Evolutionary conservation across 2,888 invertebrate species (phyloP).

Genomic region (Gasteruption jaculator): DNA sequence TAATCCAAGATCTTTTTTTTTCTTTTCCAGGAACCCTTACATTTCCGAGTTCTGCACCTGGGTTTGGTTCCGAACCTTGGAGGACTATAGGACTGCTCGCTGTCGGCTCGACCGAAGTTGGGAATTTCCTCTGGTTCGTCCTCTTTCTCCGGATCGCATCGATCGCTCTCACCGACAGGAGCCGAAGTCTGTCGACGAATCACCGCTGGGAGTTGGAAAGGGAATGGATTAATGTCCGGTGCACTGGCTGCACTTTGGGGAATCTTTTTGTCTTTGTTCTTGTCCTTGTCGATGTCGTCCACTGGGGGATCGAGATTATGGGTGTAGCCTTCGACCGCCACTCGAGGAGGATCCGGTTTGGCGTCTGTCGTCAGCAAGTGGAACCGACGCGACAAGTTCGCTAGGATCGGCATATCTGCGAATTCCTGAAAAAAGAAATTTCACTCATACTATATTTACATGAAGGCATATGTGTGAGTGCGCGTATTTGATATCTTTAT

Average conservation of each 20-base stretch:
- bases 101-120: no score
- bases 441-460: no score
- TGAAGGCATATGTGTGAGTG: no score
- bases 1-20: neutral
- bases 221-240: neutral
- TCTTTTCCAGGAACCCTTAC: neutral
- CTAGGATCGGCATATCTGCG: slow-evolving; percentile 32
- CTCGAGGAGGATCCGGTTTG: slow-evolving; percentile 54
- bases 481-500: no score
- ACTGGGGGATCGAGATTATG: no score
- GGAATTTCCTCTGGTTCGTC: neutral
- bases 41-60: slow-evolving; percentile 11
- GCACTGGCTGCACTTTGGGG: no score
- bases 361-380: slow-evolving; percentile 56
- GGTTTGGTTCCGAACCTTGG: slow-evolving; percentile 8
- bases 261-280: no score
- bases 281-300: no score
- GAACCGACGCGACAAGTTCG: slow-evolving; percentile 50
- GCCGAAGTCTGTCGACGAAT: neutral
- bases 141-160: neutral
- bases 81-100: no score
- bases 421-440: neutral
- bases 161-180: neutral
- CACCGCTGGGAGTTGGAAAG: neutral
- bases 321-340: slow-evolving; percentile 28